Evolutionary conservation across 2,888 invertebrate species (phyloP).

Genomic region (Campoplex nolae): DNA sequence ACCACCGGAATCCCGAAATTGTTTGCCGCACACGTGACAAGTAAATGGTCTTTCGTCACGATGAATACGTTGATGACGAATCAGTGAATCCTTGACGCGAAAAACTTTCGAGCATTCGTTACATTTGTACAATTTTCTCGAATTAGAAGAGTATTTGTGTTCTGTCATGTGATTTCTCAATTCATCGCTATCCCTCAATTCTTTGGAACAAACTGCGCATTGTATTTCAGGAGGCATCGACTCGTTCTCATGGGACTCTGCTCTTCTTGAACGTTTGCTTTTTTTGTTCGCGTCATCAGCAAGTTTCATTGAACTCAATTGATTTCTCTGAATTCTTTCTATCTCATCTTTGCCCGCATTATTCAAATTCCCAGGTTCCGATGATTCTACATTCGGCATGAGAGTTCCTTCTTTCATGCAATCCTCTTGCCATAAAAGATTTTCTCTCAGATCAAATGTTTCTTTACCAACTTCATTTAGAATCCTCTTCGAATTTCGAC

Average conservation of each 20-base stretch:
- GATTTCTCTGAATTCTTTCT: neutral
- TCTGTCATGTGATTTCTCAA: conserved; percentile 45
- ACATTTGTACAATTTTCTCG: conserved; percentile 82
- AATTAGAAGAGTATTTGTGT: conserved; percentile 38
- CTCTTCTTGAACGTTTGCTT: neutral
- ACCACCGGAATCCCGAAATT: conserved; percentile 82
- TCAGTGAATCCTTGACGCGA: conserved; percentile 85
- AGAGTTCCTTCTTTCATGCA: conserved; percentile 21
- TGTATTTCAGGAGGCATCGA: conserved; percentile 37
- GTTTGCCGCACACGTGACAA: conserved; percentile 84
- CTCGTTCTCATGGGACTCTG: neutral
- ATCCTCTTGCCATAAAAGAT: conserved; percentile 71
- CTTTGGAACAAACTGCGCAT: conserved; percentile 58
- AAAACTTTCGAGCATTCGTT: conserved; percentile 85
- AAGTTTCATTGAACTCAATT: neutral
- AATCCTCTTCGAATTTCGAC: conserved; percentile 71
- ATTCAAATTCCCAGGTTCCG: neutral
- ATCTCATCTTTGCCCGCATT: neutral
- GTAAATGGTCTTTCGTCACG: conserved; percentile 82
- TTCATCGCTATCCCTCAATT: conserved; percentile 21
- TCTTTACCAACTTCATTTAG: conserved; percentile 38
- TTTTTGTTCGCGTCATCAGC: neutral
- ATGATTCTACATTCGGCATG: neutral
- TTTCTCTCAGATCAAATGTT: conserved; percentile 43
- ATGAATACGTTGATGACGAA: conserved; percentile 85